A percentile compares a stretch with the other conserved stretches of the same genome.
Conservation (phyloP, 2,888 invertebrate genomes). For the Gymnosoma rotundatum region DNA sequence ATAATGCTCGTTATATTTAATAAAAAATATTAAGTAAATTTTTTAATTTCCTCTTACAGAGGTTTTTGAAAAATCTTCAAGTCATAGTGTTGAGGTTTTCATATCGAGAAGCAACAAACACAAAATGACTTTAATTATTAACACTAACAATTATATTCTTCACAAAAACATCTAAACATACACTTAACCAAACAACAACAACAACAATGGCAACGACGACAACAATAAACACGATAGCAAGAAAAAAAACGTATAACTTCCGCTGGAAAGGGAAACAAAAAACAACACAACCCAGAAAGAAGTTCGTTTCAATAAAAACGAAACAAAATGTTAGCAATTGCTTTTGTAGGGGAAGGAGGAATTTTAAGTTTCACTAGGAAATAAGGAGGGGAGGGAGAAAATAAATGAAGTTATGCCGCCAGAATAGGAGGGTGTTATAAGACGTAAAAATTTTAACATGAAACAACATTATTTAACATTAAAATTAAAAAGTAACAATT, state of each 20-base stretch:
- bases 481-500: conserved; percentile 36
- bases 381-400: conserved; percentile 2
- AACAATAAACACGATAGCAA: conserved; percentile 25
- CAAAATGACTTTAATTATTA: conserved; percentile 61
- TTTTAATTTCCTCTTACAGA: too few species aligned
- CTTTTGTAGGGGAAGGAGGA: neutral
- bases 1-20: too few species aligned
- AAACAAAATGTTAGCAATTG: conserved; percentile 43
- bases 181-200: conserved; percentile 10
- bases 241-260: conserved; percentile 65
- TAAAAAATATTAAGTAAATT: too few species aligned
- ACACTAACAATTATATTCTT: conserved; percentile 44
- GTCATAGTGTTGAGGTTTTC: conserved; percentile 35
- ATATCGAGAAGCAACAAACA: conserved; percentile 69
- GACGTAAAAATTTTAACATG: conserved; percentile 47
- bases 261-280: conserved; percentile 45
- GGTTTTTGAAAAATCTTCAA: neutral
- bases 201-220: conserved; percentile 23
- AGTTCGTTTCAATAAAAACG: conserved; percentile 24
- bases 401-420: conserved; percentile 9
- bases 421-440: conserved; percentile 38
- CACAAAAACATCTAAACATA: conserved; percentile 25
- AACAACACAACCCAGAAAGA: conserved; percentile 18
- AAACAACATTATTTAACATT: conserved; percentile 10
- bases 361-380: neutral